These are phyloP conservation scores for Siniperca obscura DNA, from an alignment of 2,797 vertebrate genomes.

Conservation along the genomic window DNA sequence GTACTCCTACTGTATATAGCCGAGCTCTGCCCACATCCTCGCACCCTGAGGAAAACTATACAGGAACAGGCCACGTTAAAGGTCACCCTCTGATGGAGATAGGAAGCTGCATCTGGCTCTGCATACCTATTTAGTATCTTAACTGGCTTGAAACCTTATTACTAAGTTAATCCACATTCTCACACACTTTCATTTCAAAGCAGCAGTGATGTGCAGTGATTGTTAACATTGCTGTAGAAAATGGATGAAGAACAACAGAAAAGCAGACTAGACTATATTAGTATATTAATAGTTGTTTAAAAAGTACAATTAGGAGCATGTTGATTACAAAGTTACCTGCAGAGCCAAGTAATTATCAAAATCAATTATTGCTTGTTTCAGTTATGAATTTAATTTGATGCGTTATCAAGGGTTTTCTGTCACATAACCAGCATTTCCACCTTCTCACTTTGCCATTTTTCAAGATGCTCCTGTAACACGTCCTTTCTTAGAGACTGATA, in stretches of 20 bases:
- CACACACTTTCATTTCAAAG: conserved; percentile 37
- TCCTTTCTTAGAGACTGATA: neutral
- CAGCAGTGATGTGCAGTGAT: conserved; percentile 13
- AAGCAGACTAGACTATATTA: conserved; percentile 2
- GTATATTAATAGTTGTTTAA: conserved; percentile 22
- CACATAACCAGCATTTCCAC: conserved; percentile 1
- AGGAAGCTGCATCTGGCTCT: conserved; percentile 46
- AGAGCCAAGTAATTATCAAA: conserved; percentile 22
- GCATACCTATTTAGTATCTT: conserved; percentile 65
- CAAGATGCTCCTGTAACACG: neutral
- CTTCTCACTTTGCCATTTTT: conserved; percentile 3
- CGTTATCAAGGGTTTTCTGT: conserved; percentile 14
- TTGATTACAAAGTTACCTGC: conserved; percentile 37
- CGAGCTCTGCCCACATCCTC: conserved; percentile 68
- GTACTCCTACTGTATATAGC: conserved; percentile 76
- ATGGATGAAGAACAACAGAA: conserved; percentile 11
- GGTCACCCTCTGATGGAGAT: conserved; percentile 73
- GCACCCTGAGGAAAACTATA: conserved; percentile 74
- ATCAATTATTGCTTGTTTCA: conserved; percentile 32
- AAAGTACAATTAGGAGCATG: conserved; percentile 14
- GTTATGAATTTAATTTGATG: conserved; percentile 29
- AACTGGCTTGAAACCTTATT: conserved; percentile 55
- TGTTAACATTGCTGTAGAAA: conserved; percentile 12
- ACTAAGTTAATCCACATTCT: conserved; percentile 44
- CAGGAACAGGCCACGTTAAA: conserved; percentile 69